These are phyloP conservation scores for Xylota sylvarum DNA, from an alignment of 2,888 invertebrate species.

Conservation along the genomic window DNA sequence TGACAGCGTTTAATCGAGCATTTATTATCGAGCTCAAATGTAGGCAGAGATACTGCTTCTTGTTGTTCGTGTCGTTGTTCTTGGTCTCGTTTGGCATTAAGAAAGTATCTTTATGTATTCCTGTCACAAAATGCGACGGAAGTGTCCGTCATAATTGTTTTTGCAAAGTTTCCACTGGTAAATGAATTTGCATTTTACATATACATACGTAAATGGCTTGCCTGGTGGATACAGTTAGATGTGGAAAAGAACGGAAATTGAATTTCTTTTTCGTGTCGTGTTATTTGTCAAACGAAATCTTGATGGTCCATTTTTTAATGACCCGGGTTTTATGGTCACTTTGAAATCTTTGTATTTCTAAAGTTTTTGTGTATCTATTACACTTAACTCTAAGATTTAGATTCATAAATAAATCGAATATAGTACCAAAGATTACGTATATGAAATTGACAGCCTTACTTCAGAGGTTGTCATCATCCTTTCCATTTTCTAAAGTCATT, in stretches of 20 bases:
- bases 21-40: slow-evolving; percentile 43
- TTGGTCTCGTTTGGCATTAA: slow-evolving; percentile 53
- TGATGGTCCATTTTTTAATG: slow-evolving; percentile 40
- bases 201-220: slow-evolving; percentile 44
- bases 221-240: slow-evolving; percentile 46
- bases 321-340: neutral
- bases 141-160: slow-evolving; percentile 69
- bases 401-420: too few species aligned
- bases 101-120: slow-evolving; percentile 69
- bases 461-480: too few species aligned
- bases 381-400: too few species aligned
- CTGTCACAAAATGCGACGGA: slow-evolving; percentile 69
- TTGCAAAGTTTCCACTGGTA: slow-evolving; percentile 17
- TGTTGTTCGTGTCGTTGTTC: neutral
- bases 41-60: neutral
- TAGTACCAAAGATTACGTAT: too few species aligned
- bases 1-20: slow-evolving; percentile 75
- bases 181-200: slow-evolving; percentile 58
- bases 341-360: too few species aligned
- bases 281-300: slow-evolving; percentile 13
- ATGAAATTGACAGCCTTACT: too few species aligned
- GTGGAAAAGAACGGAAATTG: slow-evolving; percentile 43
- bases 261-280: slow-evolving; percentile 28
- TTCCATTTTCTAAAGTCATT: too few species aligned
- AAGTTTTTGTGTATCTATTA: too few species aligned